Evolutionary conservation across 2,888 invertebrate species (phyloP), one percentile per base, ranked within the genome.

Genomic region (Chrysolina haemoptera): DNA sequence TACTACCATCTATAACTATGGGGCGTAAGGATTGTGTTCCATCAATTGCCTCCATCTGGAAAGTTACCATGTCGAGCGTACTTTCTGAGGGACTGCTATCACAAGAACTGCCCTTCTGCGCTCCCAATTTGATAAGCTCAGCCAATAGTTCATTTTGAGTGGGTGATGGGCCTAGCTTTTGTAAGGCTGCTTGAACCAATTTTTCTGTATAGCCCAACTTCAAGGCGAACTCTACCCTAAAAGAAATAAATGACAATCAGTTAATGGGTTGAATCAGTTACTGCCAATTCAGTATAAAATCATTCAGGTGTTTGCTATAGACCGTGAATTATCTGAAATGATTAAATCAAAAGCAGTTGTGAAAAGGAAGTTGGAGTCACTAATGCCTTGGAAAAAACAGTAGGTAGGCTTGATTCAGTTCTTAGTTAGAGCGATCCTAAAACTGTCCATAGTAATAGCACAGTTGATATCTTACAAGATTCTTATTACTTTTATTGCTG

Each of bases 1-100:
- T 98, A 87, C 96, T 96, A 82, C 98, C 98, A 87, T 98, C 98
- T 76, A 98, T 95, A 78, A 98, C 96, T 77, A 98, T 93, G 71
- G 94, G 94, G 73, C 96, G 89, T 14, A 94, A 88, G 46, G 41
- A 71, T 40, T 79, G 79, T 1, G 70, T 66, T 40, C 74, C 76
- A 22, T 75, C 80, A 55, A 59, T 66, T 14, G 73, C 71, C 55
- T 82, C 83, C 66, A 67, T 70, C 66, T 76, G 82, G 63, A 82
- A 89, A 83, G 82, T 81, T 59, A 80, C 74, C 43, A 83, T 75
- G 68, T 85, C 85, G 53, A 80, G 66, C 14, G 82, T 68, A 66
- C 84, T 85, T 62, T 87, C 87, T 4, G 85, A 84, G 5, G 88
- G 87, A 77, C 86, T 87, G 78, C 82, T 86, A 77, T 87, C 87